phyloP scores from a whole-genome alignment of 1,140 invertebrate species.

The Neodiprion virginianus region DNA sequence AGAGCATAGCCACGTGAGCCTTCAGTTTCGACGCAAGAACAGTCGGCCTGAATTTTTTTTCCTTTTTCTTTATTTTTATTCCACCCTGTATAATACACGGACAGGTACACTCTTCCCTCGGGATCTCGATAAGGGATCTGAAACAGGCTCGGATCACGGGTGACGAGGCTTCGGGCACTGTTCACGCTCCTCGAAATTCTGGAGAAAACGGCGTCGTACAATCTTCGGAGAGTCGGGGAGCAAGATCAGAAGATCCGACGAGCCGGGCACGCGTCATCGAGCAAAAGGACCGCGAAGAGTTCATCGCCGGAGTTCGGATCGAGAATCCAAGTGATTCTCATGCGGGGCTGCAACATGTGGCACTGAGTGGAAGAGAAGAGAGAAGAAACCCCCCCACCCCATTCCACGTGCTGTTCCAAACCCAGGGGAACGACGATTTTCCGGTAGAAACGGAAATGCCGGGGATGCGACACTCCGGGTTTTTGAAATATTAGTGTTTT shows the following conservation, averaged over 20 bases:
- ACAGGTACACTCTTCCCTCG: neutral
- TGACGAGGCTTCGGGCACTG: neutral
- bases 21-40: too few species aligned
- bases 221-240: neutral
- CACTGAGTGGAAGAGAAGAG: neutral
- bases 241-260: neutral
- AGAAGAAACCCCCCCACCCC: neutral
- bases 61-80: neutral
- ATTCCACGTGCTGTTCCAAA: neutral
- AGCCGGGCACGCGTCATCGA: constrained; percentile 3
- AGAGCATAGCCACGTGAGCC: too few species aligned
- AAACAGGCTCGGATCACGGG: neutral
- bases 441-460: neutral
- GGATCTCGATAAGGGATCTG: neutral
- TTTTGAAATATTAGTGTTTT: neutral
- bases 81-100: too few species aligned
- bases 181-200: neutral
- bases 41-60: neutral
- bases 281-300: neutral
- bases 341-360: neutral
- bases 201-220: too few species aligned
- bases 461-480: neutral
- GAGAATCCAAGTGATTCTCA: too few species aligned
- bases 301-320: too few species aligned
- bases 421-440: neutral